phyloP scores from a whole-genome alignment of 2,888 invertebrate species.

The Nasonovia ribisnigri region DNA sequence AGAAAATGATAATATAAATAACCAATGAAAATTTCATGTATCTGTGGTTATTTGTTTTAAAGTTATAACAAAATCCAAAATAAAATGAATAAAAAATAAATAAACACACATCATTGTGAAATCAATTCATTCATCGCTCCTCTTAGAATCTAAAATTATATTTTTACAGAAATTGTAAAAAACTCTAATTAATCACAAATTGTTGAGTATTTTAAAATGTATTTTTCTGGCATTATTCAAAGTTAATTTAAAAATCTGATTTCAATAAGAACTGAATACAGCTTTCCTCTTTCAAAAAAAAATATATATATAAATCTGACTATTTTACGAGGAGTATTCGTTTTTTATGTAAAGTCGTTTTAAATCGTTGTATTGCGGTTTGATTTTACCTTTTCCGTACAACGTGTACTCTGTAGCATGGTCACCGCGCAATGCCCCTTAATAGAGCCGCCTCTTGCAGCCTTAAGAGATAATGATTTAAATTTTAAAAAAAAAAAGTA shows the following conservation, averaged over 20 bases:
- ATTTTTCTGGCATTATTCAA: background rate
- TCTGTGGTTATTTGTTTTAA: too few species aligned
- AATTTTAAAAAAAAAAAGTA: background rate
- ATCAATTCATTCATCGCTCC: too few species aligned
- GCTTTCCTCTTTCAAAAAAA: background rate
- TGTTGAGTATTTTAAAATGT: too few species aligned
- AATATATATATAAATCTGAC: background rate
- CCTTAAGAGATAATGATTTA: background rate
- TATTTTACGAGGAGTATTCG: background rate
- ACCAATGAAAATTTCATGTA: too few species aligned
- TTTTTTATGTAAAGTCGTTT: background rate
- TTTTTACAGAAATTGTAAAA: background rate
- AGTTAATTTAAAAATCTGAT: background rate
- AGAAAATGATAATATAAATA: too few species aligned
- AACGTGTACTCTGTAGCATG: background rate
- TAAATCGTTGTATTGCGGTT: background rate
- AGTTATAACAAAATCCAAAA: too few species aligned
- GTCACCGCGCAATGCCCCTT: background rate
- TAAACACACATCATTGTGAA: too few species aligned
- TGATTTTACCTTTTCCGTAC: background rate
- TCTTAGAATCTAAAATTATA: too few species aligned
- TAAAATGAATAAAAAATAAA: too few species aligned
- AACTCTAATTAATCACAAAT: background rate
- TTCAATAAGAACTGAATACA: background rate
- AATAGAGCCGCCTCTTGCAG: background rate